Conservation (phyloP, 1,140 invertebrate species). For the Doryteuthis pealeii region DNA sequence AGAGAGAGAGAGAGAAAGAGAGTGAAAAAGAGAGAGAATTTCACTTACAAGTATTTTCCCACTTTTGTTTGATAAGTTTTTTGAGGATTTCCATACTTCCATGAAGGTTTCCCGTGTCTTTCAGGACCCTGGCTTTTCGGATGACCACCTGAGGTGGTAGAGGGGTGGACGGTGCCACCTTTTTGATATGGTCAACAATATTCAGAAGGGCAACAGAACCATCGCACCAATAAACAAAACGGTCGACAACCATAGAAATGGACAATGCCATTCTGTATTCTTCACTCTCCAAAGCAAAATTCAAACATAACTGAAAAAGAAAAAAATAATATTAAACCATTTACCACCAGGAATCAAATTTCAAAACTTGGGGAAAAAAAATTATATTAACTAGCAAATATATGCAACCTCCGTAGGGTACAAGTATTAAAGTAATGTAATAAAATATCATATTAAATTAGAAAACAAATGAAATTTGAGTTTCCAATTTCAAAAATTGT, state of each 20-base stretch:
- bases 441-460: too few relatives aligned
- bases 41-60: too few relatives aligned
- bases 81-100: slow-evolving; percentile 22
- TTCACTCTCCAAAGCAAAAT: slow-evolving; percentile 13
- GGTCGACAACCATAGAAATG: slow-evolving; percentile 18
- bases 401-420: too few relatives aligned
- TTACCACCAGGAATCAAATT: too few relatives aligned
- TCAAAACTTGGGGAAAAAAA: too few relatives aligned
- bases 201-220: slow-evolving; percentile 19
- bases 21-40: too few relatives aligned
- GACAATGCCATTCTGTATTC: slow-evolving; percentile 19
- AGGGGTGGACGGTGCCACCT: slow-evolving; percentile 16
- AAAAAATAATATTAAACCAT: too few relatives aligned
- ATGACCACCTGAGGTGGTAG: slow-evolving; percentile 29
- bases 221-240: slow-evolving; percentile 23
- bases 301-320: slow-evolving; percentile 21
- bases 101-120: slow-evolving; percentile 28
- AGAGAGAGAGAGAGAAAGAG: too few relatives aligned
- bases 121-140: slow-evolving; percentile 27
- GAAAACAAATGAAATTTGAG: too few relatives aligned
- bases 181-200: slow-evolving; percentile 15
- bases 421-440: too few relatives aligned
- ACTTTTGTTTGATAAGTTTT: slow-evolving; percentile 13
- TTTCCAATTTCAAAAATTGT: too few relatives aligned
- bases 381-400: too few relatives aligned